Evolutionary conservation across 2,797 vertebrate species (phyloP).

Genomic region (Harpagifer antarcticus): DNA sequence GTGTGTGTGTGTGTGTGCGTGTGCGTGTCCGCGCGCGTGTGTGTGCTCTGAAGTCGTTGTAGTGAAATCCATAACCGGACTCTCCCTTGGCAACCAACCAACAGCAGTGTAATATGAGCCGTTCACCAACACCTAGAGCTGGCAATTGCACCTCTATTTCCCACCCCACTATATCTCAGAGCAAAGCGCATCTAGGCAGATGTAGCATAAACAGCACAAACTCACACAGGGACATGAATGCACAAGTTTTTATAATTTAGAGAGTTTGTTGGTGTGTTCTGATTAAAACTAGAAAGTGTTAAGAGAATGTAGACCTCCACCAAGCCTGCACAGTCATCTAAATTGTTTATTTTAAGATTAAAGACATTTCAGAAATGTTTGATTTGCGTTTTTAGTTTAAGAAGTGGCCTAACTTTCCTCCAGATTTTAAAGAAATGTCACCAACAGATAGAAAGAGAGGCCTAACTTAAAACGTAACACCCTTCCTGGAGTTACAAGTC

Average conservation of each 20-base stretch:
- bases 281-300: background rate
- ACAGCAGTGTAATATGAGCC: conserved; percentile 64
- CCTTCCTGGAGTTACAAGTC: background rate
- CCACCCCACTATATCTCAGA: conserved; percentile 13
- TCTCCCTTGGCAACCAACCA: conserved; percentile 71
- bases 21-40: conserved; percentile 4
- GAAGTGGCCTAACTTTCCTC: too few relatives aligned
- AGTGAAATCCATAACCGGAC: conserved; percentile 71
- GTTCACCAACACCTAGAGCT: conserved; percentile 66
- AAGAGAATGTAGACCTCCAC: background rate
- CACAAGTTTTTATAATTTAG: conserved; percentile 12
- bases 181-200: conserved; percentile 36
- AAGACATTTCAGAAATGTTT: background rate
- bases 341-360: background rate
- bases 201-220: conserved; percentile 25
- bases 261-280: background rate
- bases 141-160: conserved; percentile 66
- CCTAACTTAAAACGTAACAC: background rate
- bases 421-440: too few relatives aligned
- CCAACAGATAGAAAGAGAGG: background rate
- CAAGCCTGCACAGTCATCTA: background rate
- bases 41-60: conserved; percentile 40
- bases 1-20: conserved; percentile 11
- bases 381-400: background rate
- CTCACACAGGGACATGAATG: conserved; percentile 7